Percentiles rank a stretch among this genome's conserved stretches.
Conservation (phyloP, 2,113 vertebrate species). For the Felis chaus region DNA sequence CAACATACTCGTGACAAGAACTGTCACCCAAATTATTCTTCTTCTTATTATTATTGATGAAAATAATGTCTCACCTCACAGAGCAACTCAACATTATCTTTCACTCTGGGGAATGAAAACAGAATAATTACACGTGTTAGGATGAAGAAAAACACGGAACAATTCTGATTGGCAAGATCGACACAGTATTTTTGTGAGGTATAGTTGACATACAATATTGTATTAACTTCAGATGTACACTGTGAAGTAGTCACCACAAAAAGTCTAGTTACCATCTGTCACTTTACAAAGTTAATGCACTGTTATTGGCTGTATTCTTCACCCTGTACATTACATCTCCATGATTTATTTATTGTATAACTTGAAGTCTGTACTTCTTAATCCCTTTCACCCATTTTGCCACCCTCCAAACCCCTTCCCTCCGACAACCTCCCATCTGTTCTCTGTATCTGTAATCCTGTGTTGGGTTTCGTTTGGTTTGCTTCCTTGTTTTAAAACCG, state of each 20-base stretch:
- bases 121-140: constrained; percentile 38
- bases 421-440: not conserved
- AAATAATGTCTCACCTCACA: constrained; percentile 73
- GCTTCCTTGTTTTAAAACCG: not conserved
- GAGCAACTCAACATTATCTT: constrained; percentile 70
- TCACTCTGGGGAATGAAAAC: constrained; percentile 54
- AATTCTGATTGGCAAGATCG: not conserved
- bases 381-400: not conserved
- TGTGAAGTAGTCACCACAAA: not conserved
- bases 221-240: not conserved
- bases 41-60: constrained; percentile 19
- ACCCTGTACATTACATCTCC: not conserved
- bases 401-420: not conserved
- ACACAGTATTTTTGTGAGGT: not conserved
- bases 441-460: not conserved
- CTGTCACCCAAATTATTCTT: constrained; percentile 77
- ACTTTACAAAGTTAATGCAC: not conserved
- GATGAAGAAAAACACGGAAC: not conserved
- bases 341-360: not conserved
- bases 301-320: not conserved
- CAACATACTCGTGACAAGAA: constrained; percentile 74
- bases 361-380: not conserved
- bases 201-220: not conserved
- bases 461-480: not conserved
- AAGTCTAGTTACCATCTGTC: not conserved